Evolutionary conservation across 2,888 invertebrate species (phyloP).

Genomic region (Drosophila demipolita): DNA sequence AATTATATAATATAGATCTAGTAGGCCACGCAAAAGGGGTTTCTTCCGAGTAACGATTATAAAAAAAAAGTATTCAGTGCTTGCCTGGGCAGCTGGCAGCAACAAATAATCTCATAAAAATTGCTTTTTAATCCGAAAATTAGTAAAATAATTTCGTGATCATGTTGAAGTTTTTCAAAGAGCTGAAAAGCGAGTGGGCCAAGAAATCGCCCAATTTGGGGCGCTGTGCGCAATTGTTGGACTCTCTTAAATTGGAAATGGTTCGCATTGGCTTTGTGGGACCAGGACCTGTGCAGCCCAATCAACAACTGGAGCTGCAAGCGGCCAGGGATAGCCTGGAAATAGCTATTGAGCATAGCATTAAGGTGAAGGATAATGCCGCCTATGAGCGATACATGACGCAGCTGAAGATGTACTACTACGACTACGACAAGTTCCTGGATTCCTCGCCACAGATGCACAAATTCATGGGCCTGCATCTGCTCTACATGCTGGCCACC

Average conservation of each 20-base stretch:
- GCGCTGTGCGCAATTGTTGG: slow-evolving; percentile 49
- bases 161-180: slow-evolving; percentile 54
- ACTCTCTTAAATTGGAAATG: slow-evolving; percentile 64
- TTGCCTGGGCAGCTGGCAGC: neutral
- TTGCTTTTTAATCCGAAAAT: slow-evolving; percentile 1
- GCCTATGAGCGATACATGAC: slow-evolving; percentile 72
- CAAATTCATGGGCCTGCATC: slow-evolving; percentile 67
- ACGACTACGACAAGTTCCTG: slow-evolving; percentile 60
- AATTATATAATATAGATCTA: neutral
- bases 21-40: too few species aligned
- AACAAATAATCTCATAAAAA: neutral
- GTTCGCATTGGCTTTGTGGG: slow-evolving; percentile 38
- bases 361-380: slow-evolving; percentile 59
- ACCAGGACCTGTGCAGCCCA: neutral
- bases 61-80: neutral
- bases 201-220: slow-evolving; percentile 56
- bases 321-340: slow-evolving; percentile 65
- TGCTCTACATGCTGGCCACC: slow-evolving; percentile 68
- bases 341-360: slow-evolving; percentile 70
- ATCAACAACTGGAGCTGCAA: slow-evolving; percentile 38
- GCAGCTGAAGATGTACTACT: slow-evolving; percentile 69
- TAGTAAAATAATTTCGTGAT: neutral
- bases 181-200: slow-evolving; percentile 65
- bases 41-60: neutral
- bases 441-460: slow-evolving; percentile 59